phyloP scores from a whole-genome alignment of 2,888 invertebrate species.

The Melinaea menophilus region DNA sequence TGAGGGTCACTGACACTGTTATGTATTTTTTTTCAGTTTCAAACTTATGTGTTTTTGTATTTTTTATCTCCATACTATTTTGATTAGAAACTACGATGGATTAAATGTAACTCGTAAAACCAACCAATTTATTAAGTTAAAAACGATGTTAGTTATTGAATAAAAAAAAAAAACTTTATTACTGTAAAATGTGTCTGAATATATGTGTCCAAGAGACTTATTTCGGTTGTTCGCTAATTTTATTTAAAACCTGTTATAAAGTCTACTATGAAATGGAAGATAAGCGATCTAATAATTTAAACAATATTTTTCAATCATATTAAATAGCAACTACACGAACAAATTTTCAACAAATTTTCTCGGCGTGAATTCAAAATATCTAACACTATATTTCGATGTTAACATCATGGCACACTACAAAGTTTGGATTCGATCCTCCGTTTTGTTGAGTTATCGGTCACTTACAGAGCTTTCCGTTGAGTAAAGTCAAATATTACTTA shows the following conservation, averaged over 20 bases:
- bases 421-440: conserved; percentile 34
- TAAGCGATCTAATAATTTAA: background rate
- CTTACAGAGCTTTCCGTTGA: conserved; percentile 41
- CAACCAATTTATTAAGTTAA: background rate
- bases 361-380: conserved; percentile 63
- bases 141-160: background rate
- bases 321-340: conserved; percentile 31
- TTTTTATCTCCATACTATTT: background rate
- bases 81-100: conserved; percentile 6
- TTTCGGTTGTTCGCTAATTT: no score
- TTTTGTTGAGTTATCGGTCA: conserved; percentile 68
- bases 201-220: no score
- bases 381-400: conserved; percentile 69
- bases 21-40: no score
- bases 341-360: conserved; percentile 43
- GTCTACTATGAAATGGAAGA: background rate
- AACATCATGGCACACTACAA: conserved; percentile 58
- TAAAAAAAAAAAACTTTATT: no score
- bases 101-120: background rate
- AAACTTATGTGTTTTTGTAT: background rate
- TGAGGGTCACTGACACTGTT: no score
- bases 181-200: no score
- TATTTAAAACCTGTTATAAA: no score
- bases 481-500: conserved; percentile 67
- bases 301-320: conserved; percentile 7